Evolutionary conservation across 2,113 vertebrate genomes (phyloP).

Genomic region (Varanus komodoensis): DNA sequence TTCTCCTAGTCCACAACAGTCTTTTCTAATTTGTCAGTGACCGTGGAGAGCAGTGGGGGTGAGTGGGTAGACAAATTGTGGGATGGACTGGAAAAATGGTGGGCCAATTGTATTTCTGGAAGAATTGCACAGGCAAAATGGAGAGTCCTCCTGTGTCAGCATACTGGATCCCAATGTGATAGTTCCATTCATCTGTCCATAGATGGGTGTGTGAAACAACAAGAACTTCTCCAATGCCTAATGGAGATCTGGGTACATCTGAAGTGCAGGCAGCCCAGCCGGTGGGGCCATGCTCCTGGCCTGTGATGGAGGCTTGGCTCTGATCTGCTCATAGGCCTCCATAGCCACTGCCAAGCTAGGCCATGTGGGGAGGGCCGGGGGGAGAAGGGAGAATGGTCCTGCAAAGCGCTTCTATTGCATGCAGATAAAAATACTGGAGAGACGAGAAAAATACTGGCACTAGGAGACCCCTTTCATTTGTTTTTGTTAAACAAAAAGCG

Average conservation of each 20-base stretch:
- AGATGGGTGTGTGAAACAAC: background rate
- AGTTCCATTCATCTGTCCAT: background rate
- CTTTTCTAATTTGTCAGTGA: too few relatives aligned
- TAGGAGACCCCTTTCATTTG: background rate
- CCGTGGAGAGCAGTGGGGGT: too few relatives aligned
- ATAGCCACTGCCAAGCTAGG: background rate
- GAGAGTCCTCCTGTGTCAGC: background rate
- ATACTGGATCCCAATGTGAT: background rate
- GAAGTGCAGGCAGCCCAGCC: background rate
- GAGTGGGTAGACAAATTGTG: too few relatives aligned
- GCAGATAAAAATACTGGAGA: background rate
- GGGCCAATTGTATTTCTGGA: too few relatives aligned
- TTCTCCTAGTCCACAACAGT: too few relatives aligned
- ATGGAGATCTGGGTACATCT: background rate
- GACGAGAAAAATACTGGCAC: background rate
- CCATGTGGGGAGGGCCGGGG: background rate
- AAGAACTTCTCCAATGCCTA: background rate
- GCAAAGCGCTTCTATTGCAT: background rate
- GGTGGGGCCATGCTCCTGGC: background rate
- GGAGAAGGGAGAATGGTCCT: background rate
- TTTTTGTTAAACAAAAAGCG: background rate
- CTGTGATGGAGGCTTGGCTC: background rate
- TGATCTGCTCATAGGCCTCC: background rate
- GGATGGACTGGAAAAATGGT: too few relatives aligned
- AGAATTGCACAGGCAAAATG: background rate